Evolutionary conservation across 1,140 invertebrate genomes (phyloP).

Genomic region (Myzus persicae): DNA sequence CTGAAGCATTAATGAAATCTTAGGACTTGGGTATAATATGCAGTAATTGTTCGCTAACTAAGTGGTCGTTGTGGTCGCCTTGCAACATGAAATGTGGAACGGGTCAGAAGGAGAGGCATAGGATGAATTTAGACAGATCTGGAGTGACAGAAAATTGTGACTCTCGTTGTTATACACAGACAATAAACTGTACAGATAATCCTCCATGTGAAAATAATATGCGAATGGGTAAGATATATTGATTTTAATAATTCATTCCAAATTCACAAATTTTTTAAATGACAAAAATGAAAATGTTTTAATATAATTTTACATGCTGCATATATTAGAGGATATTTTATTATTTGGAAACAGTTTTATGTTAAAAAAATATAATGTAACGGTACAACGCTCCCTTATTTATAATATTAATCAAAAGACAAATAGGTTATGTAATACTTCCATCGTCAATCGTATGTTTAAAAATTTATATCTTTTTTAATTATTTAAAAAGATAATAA

Average conservation of each 20-base stretch:
- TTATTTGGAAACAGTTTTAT: slow-evolving; percentile 34
- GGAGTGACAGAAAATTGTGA: neutral
- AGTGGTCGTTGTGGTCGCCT: slow-evolving; percentile 82
- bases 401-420: neutral
- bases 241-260: neutral
- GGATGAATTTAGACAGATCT: neutral
- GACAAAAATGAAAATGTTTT: neutral
- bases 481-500: neutral
- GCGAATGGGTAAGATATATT: neutral
- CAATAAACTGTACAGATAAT: slow-evolving; percentile 46
- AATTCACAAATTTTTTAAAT: neutral
- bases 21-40: slow-evolving; percentile 33
- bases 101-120: slow-evolving; percentile 76
- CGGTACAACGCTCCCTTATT: slow-evolving; percentile 2
- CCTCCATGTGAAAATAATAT: neutral
- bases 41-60: slow-evolving; percentile 62
- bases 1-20: neutral
- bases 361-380: slow-evolving; percentile 50
- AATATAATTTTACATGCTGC: slow-evolving; percentile 42
- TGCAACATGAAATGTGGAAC: slow-evolving; percentile 85
- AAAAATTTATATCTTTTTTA: no score
- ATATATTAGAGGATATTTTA: slow-evolving; percentile 11
- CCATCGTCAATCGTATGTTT: neutral
- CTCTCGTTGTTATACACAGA: slow-evolving; percentile 4
- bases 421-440: neutral